Evolutionary conservation across 2,888 invertebrate genomes (phyloP).

Genomic region (Peribatodes rhomboidaria): DNA sequence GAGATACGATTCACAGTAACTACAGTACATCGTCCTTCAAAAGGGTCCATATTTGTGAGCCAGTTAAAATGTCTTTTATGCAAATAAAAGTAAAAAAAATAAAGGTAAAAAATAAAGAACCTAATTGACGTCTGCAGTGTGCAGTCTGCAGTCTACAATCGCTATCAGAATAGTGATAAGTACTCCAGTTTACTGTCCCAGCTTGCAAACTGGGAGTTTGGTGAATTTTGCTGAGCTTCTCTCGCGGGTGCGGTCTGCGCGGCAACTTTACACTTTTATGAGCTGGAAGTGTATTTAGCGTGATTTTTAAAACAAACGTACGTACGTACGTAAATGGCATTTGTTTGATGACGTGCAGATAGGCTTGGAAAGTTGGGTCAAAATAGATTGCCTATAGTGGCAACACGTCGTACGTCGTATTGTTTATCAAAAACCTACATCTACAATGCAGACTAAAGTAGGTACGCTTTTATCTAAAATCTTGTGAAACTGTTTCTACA

Average conservation of each 20-base stretch:
- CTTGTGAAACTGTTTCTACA: too few relatives aligned
- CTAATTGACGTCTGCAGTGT: background rate
- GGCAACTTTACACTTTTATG: slow-evolving; percentile 40
- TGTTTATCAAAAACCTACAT: too few relatives aligned
- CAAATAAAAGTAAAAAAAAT: too few relatives aligned
- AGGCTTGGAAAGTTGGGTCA: slow-evolving; percentile 2
- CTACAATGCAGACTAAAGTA: too few relatives aligned
- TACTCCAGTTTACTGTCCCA: slow-evolving; percentile 2
- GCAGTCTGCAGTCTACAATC: background rate
- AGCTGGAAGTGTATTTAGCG: slow-evolving; percentile 41
- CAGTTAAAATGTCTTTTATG: too few relatives aligned
- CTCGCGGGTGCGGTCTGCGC: slow-evolving; percentile 38
- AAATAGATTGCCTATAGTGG: background rate
- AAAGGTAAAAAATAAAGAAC: too few relatives aligned
- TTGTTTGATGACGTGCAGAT: slow-evolving; percentile 12
- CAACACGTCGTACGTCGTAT: too few relatives aligned
- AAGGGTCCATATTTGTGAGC: too few relatives aligned
- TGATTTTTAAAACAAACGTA: slow-evolving; percentile 27
- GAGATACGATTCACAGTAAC: too few relatives aligned
- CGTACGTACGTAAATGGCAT: slow-evolving; percentile 17
- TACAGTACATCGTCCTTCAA: too few relatives aligned
- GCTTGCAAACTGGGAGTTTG: slow-evolving; percentile 1
- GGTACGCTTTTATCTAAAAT: too few relatives aligned
- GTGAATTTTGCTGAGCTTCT: slow-evolving; percentile 28
- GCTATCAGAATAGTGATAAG: background rate